These are phyloP conservation scores for Phasianus colchicus DNA, from an alignment of 2,113 vertebrate genomes.

Conservation along the genomic window DNA sequence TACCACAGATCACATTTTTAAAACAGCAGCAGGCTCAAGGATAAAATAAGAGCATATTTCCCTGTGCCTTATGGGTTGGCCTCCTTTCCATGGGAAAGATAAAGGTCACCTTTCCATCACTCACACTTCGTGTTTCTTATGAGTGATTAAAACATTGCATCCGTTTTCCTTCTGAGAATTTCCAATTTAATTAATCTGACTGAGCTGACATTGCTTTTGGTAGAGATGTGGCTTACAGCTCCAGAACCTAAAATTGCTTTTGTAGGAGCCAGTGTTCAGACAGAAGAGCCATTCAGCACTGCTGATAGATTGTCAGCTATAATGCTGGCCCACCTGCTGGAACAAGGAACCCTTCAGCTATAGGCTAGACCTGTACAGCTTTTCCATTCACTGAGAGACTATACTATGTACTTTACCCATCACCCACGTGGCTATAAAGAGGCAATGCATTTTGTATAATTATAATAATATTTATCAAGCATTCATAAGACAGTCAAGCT, in stretches of 20 bases:
- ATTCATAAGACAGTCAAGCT: background rate
- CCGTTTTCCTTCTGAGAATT: slow-evolving; percentile 22
- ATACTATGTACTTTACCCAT: background rate
- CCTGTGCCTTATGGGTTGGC: background rate
- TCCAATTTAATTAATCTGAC: slow-evolving; percentile 27
- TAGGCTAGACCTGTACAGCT: background rate
- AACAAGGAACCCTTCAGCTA: background rate
- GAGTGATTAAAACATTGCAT: slow-evolving; percentile 46
- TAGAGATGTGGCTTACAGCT: background rate
- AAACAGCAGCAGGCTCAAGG: background rate
- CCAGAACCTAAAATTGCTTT: background rate
- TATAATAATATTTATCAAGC: background rate
- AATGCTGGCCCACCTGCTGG: background rate
- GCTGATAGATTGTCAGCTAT: background rate
- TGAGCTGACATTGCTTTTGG: background rate
- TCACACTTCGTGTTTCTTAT: slow-evolving; percentile 29
- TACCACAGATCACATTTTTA: background rate
- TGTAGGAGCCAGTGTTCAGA: background rate
- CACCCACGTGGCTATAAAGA: background rate
- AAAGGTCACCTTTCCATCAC: slow-evolving; percentile 64
- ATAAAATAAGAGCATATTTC: slow-evolving; percentile 40
- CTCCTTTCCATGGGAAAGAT: slow-evolving; percentile 41
- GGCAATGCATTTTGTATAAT: background rate
- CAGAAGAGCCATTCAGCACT: background rate
- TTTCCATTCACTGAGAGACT: background rate